Evolutionary conservation across 2,797 vertebrate species (phyloP).

Genomic region (Bradypodion pumilum): DNA sequence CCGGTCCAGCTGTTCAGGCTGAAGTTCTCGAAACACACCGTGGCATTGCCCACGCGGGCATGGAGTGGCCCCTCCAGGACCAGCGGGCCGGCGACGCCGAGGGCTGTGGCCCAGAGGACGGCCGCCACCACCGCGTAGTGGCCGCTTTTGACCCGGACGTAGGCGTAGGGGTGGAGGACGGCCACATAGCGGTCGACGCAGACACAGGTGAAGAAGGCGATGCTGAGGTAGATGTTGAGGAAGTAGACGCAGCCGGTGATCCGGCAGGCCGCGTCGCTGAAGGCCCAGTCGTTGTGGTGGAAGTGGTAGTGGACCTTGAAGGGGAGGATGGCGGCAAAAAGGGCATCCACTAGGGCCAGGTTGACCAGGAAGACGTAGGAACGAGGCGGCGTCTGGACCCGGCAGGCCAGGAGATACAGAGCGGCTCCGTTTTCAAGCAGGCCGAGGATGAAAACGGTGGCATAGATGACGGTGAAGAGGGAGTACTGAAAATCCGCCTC

Average conservation of each 20-base stretch:
- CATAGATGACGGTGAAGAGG: conserved; percentile 77
- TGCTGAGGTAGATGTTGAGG: conserved; percentile 81
- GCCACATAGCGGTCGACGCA: conserved; percentile 84
- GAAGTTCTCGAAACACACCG: conserved; percentile 81
- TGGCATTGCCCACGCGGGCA: fast-evolving
- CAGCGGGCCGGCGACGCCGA: conserved; percentile 54
- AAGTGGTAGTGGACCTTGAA: conserved; percentile 85
- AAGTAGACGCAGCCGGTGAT: conserved; percentile 76
- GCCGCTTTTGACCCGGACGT: conserved; percentile 67
- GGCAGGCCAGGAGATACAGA: conserved; percentile 74
- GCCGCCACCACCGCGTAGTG: conserved; percentile 42
- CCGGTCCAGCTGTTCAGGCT: conserved; percentile 62
- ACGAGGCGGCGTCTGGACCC: conserved; percentile 56
- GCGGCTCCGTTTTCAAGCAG: conserved; percentile 76
- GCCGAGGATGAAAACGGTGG: conserved; percentile 76
- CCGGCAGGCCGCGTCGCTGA: conserved; percentile 74
- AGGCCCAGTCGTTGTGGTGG: conserved; percentile 78
- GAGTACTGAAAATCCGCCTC: conserved; percentile 76
- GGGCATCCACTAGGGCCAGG: conserved; percentile 76
- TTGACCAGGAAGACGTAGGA: conserved; percentile 82
- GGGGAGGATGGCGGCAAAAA: conserved; percentile 80
- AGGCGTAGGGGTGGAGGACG: conserved; percentile 77
- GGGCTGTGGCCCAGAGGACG: conserved; percentile 68
- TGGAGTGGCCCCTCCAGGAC: conserved; percentile 73
- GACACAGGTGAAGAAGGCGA: conserved; percentile 83